Percentiles rank a stretch among this genome's conserved stretches.
Evolutionary conservation across 2,113 vertebrate species (phyloP).

Genomic region (Australoheros scitulus): DNA sequence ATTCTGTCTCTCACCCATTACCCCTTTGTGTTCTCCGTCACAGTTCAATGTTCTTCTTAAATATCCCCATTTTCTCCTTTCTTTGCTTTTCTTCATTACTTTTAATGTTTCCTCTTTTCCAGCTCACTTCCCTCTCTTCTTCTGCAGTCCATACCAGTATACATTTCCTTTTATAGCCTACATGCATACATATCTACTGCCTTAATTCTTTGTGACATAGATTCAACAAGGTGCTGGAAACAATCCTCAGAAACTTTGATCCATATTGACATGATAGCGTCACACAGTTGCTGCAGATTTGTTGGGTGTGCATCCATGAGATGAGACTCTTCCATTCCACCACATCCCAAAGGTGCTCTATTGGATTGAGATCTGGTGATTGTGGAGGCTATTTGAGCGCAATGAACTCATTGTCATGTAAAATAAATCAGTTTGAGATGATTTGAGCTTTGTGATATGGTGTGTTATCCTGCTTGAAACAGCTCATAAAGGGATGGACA

Average conservation of each 20-base stretch:
- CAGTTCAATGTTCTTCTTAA: conserved; percentile 9
- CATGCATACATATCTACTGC: neutral
- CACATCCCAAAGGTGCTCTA: neutral
- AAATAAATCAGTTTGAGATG: neutral
- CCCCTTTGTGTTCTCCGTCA: neutral
- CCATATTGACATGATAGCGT: too few species aligned
- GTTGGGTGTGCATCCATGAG: too few species aligned
- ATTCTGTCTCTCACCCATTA: conserved; percentile 4
- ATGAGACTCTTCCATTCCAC: neutral
- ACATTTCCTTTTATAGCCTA: neutral
- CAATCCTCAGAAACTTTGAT: too few species aligned
- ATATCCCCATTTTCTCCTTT: neutral
- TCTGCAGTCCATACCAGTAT: neutral
- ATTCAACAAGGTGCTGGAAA: too few species aligned
- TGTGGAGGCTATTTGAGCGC: too few species aligned
- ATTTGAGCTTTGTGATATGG: too few species aligned
- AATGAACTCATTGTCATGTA: neutral
- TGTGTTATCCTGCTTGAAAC: too few species aligned
- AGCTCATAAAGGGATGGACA: too few species aligned
- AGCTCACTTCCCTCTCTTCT: neutral
- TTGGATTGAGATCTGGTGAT: neutral
- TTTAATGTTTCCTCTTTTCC: neutral
- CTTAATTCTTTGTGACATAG: too few species aligned
- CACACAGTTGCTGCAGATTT: too few species aligned
- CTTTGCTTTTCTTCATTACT: neutral